phyloP scores from a whole-genome alignment of 2,888 invertebrate genomes.

The Acleris laterana region DNA sequence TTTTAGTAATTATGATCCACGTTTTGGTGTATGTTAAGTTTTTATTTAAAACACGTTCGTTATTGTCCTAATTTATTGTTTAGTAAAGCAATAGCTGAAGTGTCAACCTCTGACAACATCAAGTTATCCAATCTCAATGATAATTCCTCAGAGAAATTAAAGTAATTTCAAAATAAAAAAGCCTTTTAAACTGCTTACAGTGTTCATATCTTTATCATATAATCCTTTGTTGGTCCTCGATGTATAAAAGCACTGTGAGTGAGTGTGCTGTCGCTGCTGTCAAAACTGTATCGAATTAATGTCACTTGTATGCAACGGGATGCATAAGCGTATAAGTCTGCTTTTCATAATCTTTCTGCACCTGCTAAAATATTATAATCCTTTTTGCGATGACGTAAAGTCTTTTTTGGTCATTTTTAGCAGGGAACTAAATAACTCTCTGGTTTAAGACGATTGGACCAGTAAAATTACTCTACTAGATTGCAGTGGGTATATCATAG shows the following conservation, averaged over 20 bases:
- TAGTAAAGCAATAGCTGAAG: too few species aligned
- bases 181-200: conserved; percentile 17
- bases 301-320: conserved; percentile 22
- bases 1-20: too few species aligned
- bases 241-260: conserved; percentile 30
- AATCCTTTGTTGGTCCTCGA: conserved; percentile 35
- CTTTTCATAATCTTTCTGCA: conserved; percentile 24
- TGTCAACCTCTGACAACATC: too few species aligned
- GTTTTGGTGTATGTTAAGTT: too few species aligned
- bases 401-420: too few species aligned
- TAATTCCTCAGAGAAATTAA: background rate
- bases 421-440: too few species aligned
- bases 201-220: conserved; percentile 20
- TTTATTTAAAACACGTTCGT: too few species aligned
- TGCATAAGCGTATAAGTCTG: conserved; percentile 13
- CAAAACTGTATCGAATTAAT: conserved; percentile 37
- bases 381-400: background rate
- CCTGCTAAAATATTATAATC: conserved; percentile 10
- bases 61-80: too few species aligned
- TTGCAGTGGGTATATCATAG: too few species aligned
- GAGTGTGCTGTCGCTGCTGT: conserved; percentile 34
- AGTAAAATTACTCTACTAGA: too few species aligned
- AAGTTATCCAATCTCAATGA: too few species aligned
- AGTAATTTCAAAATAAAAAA: conserved; percentile 17
- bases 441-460: too few species aligned